Evolutionary conservation across 2,113 vertebrate genomes (phyloP).

Genomic region (Colinus virginianus): DNA sequence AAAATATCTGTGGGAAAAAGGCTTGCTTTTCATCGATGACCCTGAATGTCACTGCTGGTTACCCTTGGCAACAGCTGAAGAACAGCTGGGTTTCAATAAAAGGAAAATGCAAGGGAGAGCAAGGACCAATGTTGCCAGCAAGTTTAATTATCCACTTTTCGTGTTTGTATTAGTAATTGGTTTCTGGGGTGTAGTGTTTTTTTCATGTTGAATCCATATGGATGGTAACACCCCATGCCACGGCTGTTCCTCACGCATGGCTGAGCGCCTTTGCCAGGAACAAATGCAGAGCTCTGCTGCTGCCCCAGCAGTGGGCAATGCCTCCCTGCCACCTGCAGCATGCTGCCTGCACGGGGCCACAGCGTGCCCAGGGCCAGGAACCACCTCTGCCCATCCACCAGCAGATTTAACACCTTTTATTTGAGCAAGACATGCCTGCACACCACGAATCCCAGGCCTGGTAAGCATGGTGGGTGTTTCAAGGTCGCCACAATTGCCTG

Average conservation of each 20-base stretch:
- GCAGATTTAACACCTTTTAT: fast-evolving
- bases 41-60: conserved; percentile 23
- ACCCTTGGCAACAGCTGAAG: conserved; percentile 22
- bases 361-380: fast-evolving
- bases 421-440: too few relatives aligned
- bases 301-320: not conserved
- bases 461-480: not conserved
- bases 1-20: not conserved
- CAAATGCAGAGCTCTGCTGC: not conserved
- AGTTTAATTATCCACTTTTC: not conserved
- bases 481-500: not conserved
- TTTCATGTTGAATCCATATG: not conserved
- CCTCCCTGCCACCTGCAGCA: not conserved
- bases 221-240: not conserved
- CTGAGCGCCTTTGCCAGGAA: not conserved
- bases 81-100: conserved; percentile 28
- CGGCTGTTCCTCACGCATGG: not conserved
- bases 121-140: conserved; percentile 8
- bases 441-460: not conserved
- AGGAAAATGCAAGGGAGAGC: conserved; percentile 1
- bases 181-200: conserved; percentile 17
- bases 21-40: not conserved
- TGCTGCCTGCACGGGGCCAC: fast-evolving
- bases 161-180: conserved; percentile 33
- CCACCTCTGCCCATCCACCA: fast-evolving